A percentile compares a stretch with the other conserved stretches of the same genome.
These are phyloP conservation scores for Luperina nickerlii DNA, from an alignment of 2,888 invertebrate genomes.

Conservation along the genomic window DNA sequence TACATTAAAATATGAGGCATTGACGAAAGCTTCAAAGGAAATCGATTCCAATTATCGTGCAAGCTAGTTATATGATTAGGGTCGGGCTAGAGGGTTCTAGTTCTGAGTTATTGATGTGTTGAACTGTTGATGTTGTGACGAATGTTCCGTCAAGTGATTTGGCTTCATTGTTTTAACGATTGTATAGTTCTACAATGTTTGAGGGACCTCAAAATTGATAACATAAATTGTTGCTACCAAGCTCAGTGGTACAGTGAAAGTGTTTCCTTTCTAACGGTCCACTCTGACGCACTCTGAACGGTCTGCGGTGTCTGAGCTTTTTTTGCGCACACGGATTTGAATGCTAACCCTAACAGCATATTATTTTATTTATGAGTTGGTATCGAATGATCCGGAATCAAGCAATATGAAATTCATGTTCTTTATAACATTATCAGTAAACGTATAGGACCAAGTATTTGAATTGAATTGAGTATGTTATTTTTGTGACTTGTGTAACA, in stretches of 20 bases:
- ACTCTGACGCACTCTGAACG: slow-evolving; percentile 53
- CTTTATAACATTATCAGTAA: slow-evolving; percentile 22
- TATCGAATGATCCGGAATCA: slow-evolving; percentile 36
- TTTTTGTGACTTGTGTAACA: background rate
- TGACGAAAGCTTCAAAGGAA: slow-evolving; percentile 36
- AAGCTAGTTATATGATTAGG: slow-evolving; percentile 14
- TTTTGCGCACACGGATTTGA: slow-evolving; percentile 44
- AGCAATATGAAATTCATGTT: slow-evolving; percentile 48
- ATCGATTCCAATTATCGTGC: slow-evolving; percentile 47
- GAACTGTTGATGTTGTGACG: slow-evolving; percentile 11
- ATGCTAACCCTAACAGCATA: slow-evolving; percentile 34
- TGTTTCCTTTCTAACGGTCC: slow-evolving; percentile 69
- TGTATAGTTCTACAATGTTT: slow-evolving; percentile 9
- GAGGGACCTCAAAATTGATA: slow-evolving; percentile 24
- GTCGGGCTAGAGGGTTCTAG: slow-evolving; percentile 13
- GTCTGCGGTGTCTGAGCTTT: slow-evolving; percentile 38
- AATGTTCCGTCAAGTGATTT: slow-evolving; percentile 25
- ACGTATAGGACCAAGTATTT: slow-evolving; percentile 3
- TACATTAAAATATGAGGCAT: slow-evolving; percentile 21
- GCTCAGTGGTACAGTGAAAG: slow-evolving; percentile 67
- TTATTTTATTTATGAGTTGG: slow-evolving; percentile 32
- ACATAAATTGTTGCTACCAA: slow-evolving; percentile 32
- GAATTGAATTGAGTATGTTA: background rate
- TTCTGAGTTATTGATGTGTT: slow-evolving; percentile 9
- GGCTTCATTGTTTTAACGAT: slow-evolving; percentile 13